Evolutionary conservation across 1,140 invertebrate genomes (phyloP), one percentile per base, ranked within the genome.

Genomic region (Pseudomyrmex gracilis): DNA sequence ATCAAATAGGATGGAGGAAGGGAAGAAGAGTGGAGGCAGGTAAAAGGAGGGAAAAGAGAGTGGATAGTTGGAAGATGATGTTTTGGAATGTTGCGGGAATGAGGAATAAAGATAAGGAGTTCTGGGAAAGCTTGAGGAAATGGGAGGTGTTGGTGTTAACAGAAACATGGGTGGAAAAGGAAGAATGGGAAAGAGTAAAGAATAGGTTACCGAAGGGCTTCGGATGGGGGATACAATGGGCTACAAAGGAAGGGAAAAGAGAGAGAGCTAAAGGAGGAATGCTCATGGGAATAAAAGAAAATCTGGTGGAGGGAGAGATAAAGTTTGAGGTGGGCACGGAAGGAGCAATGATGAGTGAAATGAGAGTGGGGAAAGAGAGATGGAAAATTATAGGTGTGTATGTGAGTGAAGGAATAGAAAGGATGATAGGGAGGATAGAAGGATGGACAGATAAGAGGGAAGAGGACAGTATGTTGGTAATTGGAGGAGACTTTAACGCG

Each of bases 401-500:
- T 15, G n/a, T 43, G 20, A 45, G n/a, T 12, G 24, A 64, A n/a
- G n/a, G 24, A 51, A 76, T 51, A 63, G 45, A 76, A 15, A 47
- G 61, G 63, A 20, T 51, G n/a, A 43, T 55, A 7, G 2, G n/a
- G 12, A 64, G 53, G 64, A 73, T 64, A 45, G 8, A 63, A 58
- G 43, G 20, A 4, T 73, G 49, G 67, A 73, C 15, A 53, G 24
- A 20, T 49, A 68, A 47, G 78, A 74, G 12, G 53, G 45, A 13
- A 63, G 53, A n/a, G 12, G 85, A 58, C 7, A 60, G 15, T 45
- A 64, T 10, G 22, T 17, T 3, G 22, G 64, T 34, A 53, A 85
- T n/a, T 58, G 66, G 7, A 71, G 64, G 20, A 78, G 83, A 13
- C 45, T 63, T 76, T n/a, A 15, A 8, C 17, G 84, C 49, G 7